Conservation (phyloP, 2,113 vertebrate genomes). For the Tonatia bakeri region DNA sequence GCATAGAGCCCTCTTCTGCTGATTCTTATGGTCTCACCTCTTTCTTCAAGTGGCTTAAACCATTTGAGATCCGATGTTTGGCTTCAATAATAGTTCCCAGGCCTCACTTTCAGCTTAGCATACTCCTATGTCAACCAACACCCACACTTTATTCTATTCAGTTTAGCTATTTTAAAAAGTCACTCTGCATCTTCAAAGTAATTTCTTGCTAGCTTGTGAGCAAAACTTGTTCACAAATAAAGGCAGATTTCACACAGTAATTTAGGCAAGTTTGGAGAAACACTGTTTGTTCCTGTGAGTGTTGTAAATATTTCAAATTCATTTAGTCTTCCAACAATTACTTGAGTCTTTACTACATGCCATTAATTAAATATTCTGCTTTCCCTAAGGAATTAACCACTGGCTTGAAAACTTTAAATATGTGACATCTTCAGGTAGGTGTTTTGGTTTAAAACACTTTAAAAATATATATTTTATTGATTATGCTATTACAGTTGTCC, state of each 20-base stretch:
- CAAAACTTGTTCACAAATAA: background rate
- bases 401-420: background rate
- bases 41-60: background rate
- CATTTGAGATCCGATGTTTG: background rate
- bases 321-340: background rate
- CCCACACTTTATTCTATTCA: background rate
- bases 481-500: too few species aligned
- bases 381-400: background rate
- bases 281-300: background rate
- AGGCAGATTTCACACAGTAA: background rate
- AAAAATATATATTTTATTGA: too few species aligned
- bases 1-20: background rate
- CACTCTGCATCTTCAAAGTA: background rate
- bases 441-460: background rate
- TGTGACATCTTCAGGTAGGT: background rate
- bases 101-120: background rate
- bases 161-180: background rate
- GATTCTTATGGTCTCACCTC: background rate
- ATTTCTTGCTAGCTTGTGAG: background rate
- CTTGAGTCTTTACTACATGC: background rate
- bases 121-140: background rate
- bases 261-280: background rate
- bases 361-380: background rate
- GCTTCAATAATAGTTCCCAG: background rate
- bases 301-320: background rate